Conservation (phyloP, 2,113 vertebrate species). For the Irena cyanogastra region DNA sequence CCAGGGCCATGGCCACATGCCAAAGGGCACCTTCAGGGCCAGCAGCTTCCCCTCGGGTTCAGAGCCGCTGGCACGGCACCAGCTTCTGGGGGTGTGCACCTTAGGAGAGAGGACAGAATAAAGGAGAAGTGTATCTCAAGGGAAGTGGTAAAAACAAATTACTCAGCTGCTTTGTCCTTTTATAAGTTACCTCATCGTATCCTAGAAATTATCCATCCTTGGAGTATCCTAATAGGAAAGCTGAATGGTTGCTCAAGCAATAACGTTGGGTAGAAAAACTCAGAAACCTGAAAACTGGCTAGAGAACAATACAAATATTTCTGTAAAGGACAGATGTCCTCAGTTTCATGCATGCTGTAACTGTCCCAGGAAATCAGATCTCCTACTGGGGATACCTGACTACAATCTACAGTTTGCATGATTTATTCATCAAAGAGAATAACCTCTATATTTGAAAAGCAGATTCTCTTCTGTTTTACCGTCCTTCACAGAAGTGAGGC, state of each 20-base stretch:
- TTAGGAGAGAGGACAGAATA: neutral
- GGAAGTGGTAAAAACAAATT: neutral
- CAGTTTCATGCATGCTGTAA: no score
- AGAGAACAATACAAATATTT: neutral
- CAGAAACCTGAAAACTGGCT: neutral
- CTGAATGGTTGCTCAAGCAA: neutral
- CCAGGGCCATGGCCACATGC: neutral
- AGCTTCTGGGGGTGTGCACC: neutral
- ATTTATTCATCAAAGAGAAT: neutral
- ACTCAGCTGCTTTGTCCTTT: neutral
- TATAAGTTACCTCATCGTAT: neutral
- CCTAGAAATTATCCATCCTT: neutral
- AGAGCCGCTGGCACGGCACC: neutral
- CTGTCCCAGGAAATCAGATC: neutral
- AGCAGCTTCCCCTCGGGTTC: neutral
- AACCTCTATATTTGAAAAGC: neutral
- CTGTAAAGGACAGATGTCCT: neutral
- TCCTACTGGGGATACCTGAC: neutral
- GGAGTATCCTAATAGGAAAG: neutral
- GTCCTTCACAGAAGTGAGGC: neutral
- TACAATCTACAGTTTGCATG: neutral
- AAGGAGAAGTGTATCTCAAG: neutral
- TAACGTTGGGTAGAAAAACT: neutral
- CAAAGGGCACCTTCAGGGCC: neutral
- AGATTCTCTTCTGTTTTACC: neutral